phyloP scores from a whole-genome alignment of 1,140 invertebrate genomes.

The Ceratosolen fusciceps region DNA sequence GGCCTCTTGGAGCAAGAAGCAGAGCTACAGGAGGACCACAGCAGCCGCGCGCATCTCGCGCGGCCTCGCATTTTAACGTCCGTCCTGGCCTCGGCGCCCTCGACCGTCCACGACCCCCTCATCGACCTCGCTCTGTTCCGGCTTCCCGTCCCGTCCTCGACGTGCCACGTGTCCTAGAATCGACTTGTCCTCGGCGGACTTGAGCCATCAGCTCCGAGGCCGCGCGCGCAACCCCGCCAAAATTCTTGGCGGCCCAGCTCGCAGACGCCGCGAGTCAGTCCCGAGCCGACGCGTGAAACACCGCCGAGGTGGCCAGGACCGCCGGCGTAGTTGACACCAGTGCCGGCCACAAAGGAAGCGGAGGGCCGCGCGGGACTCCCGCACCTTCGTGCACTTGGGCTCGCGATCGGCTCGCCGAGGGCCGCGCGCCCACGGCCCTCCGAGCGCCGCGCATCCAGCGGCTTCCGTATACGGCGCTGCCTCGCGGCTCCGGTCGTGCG shows the following conservation, averaged over 20 bases:
- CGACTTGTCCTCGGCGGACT: not conserved
- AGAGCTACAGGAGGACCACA: constrained; percentile 55
- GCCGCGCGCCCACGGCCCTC: not conserved
- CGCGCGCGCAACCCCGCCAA: no score
- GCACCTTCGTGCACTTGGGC: no score
- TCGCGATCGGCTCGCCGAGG: not conserved
- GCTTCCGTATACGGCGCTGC: not conserved
- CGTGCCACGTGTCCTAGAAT: not conserved
- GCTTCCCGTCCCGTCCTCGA: no score
- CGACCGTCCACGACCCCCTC: not conserved
- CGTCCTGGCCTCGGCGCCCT: no score
- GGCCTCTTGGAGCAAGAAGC: constrained; percentile 44
- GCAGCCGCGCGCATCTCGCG: constrained; percentile 45
- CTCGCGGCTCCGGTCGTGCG: not conserved
- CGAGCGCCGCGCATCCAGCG: not conserved
- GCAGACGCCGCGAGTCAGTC: no score
- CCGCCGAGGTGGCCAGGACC: no score
- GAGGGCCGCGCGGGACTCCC: no score
- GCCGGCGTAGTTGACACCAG: no score
- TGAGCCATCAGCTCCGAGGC: not conserved
- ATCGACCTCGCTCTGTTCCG: not conserved
- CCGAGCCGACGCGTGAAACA: no score
- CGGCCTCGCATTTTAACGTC: not conserved
- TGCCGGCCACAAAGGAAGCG: no score
- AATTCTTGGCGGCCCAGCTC: no score